Evolutionary conservation across 2,888 invertebrate genomes (phyloP), one percentile per base, ranked within the genome.

Genomic region (Gari tellinella): DNA sequence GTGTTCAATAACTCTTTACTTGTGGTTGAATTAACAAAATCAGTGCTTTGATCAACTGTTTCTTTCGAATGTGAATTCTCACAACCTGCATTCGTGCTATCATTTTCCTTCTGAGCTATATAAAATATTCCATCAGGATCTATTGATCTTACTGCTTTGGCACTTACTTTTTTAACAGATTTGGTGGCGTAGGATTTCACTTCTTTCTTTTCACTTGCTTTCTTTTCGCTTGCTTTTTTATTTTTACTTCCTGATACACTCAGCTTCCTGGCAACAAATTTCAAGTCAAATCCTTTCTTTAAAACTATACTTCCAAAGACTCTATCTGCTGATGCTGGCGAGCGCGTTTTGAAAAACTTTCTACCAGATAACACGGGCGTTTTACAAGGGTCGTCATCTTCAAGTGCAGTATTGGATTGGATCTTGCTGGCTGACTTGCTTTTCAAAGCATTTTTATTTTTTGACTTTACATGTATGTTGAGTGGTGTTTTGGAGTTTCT

Each of bases 341-440:
- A 83, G 48, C 82, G 79, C 45, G 79, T 61, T 69, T 84, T 86
- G 60, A 88, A 88, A 58, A 88, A 87, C 49, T 82, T 85, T 43
- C 80, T 83, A 25, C 70, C 82, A 31, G 45, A 38, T n/a, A 53
- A 58, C 8, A 58, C 26, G 5, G 73, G 69, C 15, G 73, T 76
- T 21, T 26, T 53, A 5, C 23, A 26, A 17, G 60, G 48, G 8
- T 56, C 40, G 43, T 52, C 43, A 25, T 17, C 15, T 25, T 23
- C 41, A 23, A 40, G 15, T 2, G 23, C 40, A 49, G 31, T 23
- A 15, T 49, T 53, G 19, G 21, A 38, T 15, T 51, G 40, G 26
- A 70, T 21, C 37, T 65, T 70, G 48, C 60, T 61, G 19, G 69
- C 57, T 1, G 62, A 57, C 14, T 58, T 56, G 14, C 46, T 52